Conservation (phyloP, 2,888 invertebrate species). For the Leucozona laternaria region DNA sequence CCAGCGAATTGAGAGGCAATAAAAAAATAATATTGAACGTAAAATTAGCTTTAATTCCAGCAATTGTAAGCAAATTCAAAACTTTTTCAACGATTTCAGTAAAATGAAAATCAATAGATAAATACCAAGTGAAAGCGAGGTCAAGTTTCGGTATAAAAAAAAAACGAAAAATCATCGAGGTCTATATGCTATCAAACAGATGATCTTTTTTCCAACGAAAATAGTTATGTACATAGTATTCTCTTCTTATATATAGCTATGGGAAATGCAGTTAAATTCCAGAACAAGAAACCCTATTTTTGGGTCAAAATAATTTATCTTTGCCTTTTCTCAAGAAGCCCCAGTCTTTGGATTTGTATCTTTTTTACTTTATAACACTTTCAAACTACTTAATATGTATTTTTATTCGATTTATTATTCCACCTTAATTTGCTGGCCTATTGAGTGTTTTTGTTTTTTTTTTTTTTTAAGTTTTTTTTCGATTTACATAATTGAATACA, state of each 20-base stretch:
- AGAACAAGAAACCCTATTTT: conserved; percentile 5
- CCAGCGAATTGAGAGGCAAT: too few relatives aligned
- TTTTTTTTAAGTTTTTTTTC: not conserved
- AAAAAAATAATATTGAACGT: too few relatives aligned
- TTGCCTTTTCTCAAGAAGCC: not conserved
- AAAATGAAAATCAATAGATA: not conserved
- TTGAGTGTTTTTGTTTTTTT: conserved; percentile 22
- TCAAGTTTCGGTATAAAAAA: not conserved
- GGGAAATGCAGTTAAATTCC: conserved; percentile 5
- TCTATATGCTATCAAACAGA: not conserved
- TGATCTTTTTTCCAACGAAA: not conserved
- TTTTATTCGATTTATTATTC: conserved; percentile 49
- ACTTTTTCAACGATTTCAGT: not conserved
- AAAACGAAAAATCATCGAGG: not conserved
- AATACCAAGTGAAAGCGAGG: not conserved
- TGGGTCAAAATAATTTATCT: conserved; percentile 17
- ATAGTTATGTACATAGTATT: not conserved
- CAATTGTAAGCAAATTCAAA: too few relatives aligned
- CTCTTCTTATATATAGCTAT: not conserved
- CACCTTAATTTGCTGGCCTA: conserved; percentile 49
- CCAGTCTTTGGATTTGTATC: not conserved
- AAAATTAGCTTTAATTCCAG: too few relatives aligned
- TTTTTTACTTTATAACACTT: conserved; percentile 29
- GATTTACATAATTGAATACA: conserved; percentile 39
- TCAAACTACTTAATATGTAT: conserved; percentile 50